Percentiles rank a stretch among this genome's conserved stretches.
These are phyloP conservation scores for Crepidodera aurea DNA, from an alignment of 2,888 invertebrate genomes.

Conservation along the genomic window DNA sequence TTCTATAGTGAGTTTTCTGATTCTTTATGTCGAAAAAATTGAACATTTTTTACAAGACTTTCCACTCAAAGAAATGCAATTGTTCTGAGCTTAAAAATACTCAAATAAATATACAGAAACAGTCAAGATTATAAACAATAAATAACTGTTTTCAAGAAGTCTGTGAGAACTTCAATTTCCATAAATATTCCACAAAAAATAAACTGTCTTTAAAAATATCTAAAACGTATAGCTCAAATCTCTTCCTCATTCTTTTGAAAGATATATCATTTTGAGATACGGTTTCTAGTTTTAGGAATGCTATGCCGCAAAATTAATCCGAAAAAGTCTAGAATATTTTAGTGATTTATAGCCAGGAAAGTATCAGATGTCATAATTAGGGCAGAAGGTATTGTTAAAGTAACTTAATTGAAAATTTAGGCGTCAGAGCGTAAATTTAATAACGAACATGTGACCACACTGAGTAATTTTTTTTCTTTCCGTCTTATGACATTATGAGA, in stretches of 20 bases:
- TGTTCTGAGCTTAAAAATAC: too few species aligned
- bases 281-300: slow-evolving; percentile 42
- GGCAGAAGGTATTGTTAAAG: slow-evolving; percentile 32
- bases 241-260: slow-evolving; percentile 26
- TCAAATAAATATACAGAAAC: too few species aligned
- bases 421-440: slow-evolving; percentile 31
- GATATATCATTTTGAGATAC: slow-evolving; percentile 39
- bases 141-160: too few species aligned
- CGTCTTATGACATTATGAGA: too few species aligned
- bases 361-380: slow-evolving; percentile 42
- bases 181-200: too few species aligned
- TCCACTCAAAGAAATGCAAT: too few species aligned
- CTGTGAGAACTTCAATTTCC: too few species aligned
- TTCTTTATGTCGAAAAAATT: too few species aligned
- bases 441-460: slow-evolving; percentile 24
- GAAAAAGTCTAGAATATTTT: slow-evolving; percentile 29
- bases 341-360: slow-evolving; percentile 38
- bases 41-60: too few species aligned
- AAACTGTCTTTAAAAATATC: background rate
- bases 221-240: background rate
- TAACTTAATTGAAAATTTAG: slow-evolving; percentile 32
- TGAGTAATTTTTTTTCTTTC: too few species aligned
- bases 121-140: too few species aligned
- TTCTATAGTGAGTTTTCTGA: too few species aligned
- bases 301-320: slow-evolving; percentile 44